Conservation (phyloP, 1,140 invertebrate genomes). For the Neoseiulus cucumeris region DNA sequence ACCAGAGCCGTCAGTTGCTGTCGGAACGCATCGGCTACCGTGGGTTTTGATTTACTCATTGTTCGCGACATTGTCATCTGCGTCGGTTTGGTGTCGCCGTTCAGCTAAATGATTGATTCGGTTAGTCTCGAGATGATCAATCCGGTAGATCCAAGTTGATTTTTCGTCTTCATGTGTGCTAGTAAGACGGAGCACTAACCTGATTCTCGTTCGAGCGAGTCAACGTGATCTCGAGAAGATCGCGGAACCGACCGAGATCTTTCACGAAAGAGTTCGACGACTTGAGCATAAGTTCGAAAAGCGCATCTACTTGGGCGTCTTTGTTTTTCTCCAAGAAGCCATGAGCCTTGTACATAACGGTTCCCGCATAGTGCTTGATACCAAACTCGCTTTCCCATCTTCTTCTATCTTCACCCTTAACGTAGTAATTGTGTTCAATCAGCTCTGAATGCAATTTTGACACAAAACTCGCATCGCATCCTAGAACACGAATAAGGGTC, state of each 20-base stretch:
- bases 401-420: constrained; percentile 63
- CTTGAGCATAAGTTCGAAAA: constrained; percentile 72
- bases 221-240: background rate
- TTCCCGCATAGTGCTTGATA: constrained; percentile 80
- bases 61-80: constrained; percentile 50
- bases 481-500: constrained; percentile 23
- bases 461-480: constrained; percentile 69
- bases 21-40: constrained; percentile 76
- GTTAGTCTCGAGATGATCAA: too few relatives aligned
- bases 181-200: constrained; percentile 49
- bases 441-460: constrained; percentile 76
- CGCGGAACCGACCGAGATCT: constrained; percentile 65
- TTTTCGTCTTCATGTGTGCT: constrained; percentile 48
- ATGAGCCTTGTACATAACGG: constrained; percentile 68
- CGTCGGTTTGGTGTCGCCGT: constrained; percentile 11
- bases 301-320: constrained; percentile 79
- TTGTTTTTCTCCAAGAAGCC: constrained; percentile 96
- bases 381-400: constrained; percentile 81
- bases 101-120: too few relatives aligned
- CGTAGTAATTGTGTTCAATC: constrained; percentile 58
- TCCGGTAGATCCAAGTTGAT: too few relatives aligned
- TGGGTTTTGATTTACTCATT: constrained; percentile 62
- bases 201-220: background rate
- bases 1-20: constrained; percentile 73
- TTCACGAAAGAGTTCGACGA: constrained; percentile 68